Percentiles rank a stretch among this genome's conserved stretches.
These are phyloP conservation scores for Habropoda laboriosa DNA, from an alignment of 1,140 invertebrate species.

Conservation along the genomic window DNA sequence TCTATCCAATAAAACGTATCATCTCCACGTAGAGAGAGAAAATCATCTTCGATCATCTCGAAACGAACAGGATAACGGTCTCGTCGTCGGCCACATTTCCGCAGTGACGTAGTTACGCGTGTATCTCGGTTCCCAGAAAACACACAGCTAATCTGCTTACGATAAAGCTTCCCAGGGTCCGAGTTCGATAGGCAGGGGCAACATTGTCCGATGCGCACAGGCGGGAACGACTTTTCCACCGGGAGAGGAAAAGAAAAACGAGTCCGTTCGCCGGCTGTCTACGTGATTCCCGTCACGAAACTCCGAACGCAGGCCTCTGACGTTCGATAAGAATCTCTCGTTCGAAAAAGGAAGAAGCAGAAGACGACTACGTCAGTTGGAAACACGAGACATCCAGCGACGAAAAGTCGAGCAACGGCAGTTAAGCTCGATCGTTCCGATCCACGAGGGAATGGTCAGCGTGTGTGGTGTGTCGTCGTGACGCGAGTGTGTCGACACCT, in stretches of 20 bases:
- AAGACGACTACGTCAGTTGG: background rate
- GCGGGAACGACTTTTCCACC: conserved; percentile 6
- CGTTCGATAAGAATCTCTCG: conserved; percentile 35
- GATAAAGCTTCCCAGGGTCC: conserved; percentile 18
- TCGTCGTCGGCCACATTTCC: background rate
- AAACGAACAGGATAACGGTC: conserved; percentile 28
- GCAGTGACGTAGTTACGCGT: no score
- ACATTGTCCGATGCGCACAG: background rate
- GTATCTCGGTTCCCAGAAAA: background rate
- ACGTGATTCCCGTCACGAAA: conserved; percentile 39
- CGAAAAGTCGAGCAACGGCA: background rate
- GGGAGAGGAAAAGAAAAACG: conserved; percentile 22
- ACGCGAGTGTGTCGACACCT: background rate
- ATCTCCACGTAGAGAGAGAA: no score
- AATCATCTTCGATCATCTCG: background rate
- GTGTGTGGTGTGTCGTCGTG: background rate
- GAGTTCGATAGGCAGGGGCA: background rate
- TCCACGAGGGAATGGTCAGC: no score
- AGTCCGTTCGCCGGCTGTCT: conserved; percentile 8
- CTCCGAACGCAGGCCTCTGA: background rate
- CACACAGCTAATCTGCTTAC: conserved; percentile 37
- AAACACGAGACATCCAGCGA: conserved; percentile 41
- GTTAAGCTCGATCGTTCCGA: background rate
- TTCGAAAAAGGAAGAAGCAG: background rate
- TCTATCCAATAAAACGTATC: background rate